phyloP scores from a whole-genome alignment of 2,888 invertebrate genomes.

The Platypus cylindrus region DNA sequence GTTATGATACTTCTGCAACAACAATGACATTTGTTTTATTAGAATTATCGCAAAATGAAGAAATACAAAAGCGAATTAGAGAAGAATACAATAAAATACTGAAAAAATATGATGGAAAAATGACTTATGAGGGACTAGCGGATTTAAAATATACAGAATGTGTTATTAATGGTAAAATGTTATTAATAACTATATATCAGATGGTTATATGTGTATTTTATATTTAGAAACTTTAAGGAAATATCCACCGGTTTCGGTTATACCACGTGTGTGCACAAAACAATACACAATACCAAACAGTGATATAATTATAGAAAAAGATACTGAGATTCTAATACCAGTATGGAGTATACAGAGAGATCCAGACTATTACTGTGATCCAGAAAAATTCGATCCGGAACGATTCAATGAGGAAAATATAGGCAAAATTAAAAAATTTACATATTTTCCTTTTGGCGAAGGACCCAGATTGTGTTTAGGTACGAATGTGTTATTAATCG shows the following conservation, averaged over 20 bases:
- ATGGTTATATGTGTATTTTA: no score
- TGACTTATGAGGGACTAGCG: constrained; percentile 36
- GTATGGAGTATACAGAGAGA: constrained; percentile 26
- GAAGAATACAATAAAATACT: constrained; percentile 35
- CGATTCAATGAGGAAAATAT: constrained; percentile 19
- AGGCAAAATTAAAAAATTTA: constrained; percentile 8
- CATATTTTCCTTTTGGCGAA: constrained; percentile 18
- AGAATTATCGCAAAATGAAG: constrained; percentile 36
- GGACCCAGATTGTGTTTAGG: constrained; percentile 20
- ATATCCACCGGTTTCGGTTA: constrained; percentile 25
- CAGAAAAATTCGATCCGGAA: constrained; percentile 16
- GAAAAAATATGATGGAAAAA: constrained; percentile 28
- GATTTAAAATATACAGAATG: constrained; percentile 39
- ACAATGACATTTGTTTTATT: constrained; percentile 36
- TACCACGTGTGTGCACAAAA: constrained; percentile 18
- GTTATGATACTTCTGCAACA: constrained; percentile 10
- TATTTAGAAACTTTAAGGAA: constrained; percentile 30
- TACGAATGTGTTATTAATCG: constrained; percentile 3
- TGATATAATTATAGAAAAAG: constrained; percentile 25
- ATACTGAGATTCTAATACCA: constrained; percentile 22
- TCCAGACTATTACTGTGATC: constrained; percentile 25
- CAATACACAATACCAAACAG: constrained; percentile 25
- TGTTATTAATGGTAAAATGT: constrained; percentile 31
- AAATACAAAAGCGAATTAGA: constrained; percentile 23
- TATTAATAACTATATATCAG: no score